Conservation (phyloP, 2,113 vertebrate species). For the Platycercus adscitus region DNA sequence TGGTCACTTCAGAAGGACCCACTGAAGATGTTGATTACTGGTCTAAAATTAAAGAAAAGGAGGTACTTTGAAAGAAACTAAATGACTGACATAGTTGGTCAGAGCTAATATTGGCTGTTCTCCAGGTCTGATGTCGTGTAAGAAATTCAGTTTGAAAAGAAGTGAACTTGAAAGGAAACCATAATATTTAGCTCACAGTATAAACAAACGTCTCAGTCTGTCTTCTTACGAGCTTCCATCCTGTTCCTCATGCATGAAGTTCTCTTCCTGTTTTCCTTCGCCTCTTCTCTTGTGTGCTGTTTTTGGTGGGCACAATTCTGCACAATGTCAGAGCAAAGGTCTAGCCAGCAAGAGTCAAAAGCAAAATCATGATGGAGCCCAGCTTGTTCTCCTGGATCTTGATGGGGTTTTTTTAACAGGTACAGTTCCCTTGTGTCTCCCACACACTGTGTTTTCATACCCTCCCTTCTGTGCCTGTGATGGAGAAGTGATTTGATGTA, state of each 20-base stretch:
- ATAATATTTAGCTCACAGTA: neutral
- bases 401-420: neutral
- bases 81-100: neutral
- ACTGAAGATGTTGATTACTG: neutral
- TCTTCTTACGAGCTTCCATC: neutral
- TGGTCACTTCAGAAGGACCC: neutral
- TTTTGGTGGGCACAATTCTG: neutral
- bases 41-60: neutral
- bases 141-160: neutral
- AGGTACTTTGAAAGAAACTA: neutral
- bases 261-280: neutral
- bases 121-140: neutral
- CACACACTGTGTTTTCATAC: rapidly evolving
- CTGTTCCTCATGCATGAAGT: neutral
- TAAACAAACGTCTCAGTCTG: neutral
- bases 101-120: neutral
- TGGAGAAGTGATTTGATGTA: neutral
- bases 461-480: neutral
- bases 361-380: rapidly evolving
- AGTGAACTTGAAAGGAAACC: neutral
- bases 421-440: neutral
- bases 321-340: neutral
- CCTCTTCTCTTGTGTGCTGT: neutral
- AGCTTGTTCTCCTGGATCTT: neutral
- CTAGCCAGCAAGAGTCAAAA: neutral